Conservation (phyloP, 2,113 vertebrate genomes). For the Prinia subflava region DNA sequence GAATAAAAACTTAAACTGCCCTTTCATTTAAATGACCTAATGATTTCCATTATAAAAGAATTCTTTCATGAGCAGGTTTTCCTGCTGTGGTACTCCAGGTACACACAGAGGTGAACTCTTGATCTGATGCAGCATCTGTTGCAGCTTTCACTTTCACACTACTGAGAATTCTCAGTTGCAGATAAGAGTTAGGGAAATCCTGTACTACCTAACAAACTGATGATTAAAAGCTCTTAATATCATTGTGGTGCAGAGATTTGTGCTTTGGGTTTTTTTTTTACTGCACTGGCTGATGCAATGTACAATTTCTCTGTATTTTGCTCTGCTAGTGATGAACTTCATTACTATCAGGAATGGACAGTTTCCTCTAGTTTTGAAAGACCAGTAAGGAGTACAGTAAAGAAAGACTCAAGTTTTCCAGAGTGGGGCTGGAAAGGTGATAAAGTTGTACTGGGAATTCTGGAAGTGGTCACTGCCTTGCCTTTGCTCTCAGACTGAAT, state of each 20-base stretch:
- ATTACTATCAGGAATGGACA: background rate
- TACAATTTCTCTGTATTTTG: background rate
- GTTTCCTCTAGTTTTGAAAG: background rate
- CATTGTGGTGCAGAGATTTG: background rate
- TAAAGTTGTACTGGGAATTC: background rate
- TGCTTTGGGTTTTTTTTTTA: fast-evolving
- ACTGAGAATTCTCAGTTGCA: background rate
- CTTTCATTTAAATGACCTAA: background rate
- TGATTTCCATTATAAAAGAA: background rate
- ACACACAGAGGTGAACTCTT: background rate
- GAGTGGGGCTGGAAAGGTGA: background rate
- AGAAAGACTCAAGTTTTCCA: background rate
- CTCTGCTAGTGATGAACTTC: background rate
- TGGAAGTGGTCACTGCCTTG: background rate
- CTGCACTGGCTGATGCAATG: background rate
- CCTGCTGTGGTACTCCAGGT: background rate
- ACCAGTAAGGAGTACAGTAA: background rate
- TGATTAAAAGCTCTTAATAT: background rate
- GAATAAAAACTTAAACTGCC: background rate
- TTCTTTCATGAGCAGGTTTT: background rate
- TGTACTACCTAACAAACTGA: background rate
- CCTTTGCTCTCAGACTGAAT: background rate
- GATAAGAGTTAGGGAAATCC: background rate
- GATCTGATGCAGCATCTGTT: background rate
- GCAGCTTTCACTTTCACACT: background rate